A percentile compares a stretch with the other conserved stretches of the same genome.
phyloP scores from a whole-genome alignment of 2,797 vertebrate genomes.

The Triplophysa yarkandensis region DNA sequence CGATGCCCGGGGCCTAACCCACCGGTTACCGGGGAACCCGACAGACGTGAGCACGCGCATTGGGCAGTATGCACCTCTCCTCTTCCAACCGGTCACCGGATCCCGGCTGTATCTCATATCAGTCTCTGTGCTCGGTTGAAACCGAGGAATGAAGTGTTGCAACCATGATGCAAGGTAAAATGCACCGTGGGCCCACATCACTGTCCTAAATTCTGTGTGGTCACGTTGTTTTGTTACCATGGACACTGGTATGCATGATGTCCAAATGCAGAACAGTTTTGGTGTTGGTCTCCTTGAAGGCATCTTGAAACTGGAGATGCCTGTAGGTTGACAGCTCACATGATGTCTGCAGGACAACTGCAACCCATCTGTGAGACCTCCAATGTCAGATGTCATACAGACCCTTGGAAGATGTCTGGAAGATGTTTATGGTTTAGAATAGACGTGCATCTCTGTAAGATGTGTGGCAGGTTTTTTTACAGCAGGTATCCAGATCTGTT shows the following conservation, averaged over 20 bases:
- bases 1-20: constrained; percentile 68
- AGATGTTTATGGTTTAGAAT: too few species aligned
- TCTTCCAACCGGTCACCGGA: constrained; percentile 36
- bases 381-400: too few species aligned
- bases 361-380: too few species aligned
- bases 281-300: constrained; percentile 33
- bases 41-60: background rate
- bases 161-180: constrained; percentile 83
- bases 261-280: constrained; percentile 7
- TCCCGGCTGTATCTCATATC: constrained; percentile 58
- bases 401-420: too few species aligned
- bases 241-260: background rate
- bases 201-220: background rate
- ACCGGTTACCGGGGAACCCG: constrained; percentile 49
- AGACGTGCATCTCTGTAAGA: too few species aligned
- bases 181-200: constrained; percentile 4
- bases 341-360: too few species aligned
- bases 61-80: constrained; percentile 46
- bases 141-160: constrained; percentile 81
- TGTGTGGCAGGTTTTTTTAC: too few species aligned
- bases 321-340: too few species aligned
- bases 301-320: too few species aligned
- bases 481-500: too few species aligned
- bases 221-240: background rate
- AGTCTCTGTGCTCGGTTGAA: constrained; percentile 50